Evolutionary conservation across 2,888 invertebrate genomes (phyloP).

Genomic region (Eupithecia vulgata): DNA sequence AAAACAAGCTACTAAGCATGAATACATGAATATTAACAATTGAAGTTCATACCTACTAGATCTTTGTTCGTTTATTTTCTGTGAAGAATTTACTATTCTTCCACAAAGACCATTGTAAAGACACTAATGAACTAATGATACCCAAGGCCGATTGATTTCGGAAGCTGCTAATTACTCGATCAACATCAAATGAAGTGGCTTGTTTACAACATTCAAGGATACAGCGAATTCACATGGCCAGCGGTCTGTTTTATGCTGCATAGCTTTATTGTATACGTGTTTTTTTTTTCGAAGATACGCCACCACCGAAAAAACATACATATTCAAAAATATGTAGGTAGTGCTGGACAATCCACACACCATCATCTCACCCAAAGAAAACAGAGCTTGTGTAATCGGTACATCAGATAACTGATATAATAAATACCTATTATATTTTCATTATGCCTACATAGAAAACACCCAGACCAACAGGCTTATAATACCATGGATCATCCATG

Average conservation of each 20-base stretch:
- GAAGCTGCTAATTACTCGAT: constrained; percentile 37
- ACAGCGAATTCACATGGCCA: not conserved
- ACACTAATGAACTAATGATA: constrained; percentile 37
- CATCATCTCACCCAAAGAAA: not conserved
- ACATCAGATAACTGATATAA: too few species aligned
- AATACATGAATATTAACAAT: too few species aligned
- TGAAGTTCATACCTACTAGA: too few species aligned
- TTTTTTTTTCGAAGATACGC: too few species aligned
- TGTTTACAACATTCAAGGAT: not conserved
- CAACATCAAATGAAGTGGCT: constrained; percentile 26
- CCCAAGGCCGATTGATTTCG: constrained; percentile 37
- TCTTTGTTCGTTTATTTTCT: not conserved
- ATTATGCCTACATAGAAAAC: too few species aligned
- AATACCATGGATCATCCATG: too few species aligned
- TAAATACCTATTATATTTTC: too few species aligned
- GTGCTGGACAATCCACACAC: not conserved
- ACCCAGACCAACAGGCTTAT: too few species aligned
- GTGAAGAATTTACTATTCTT: not conserved
- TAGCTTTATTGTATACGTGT: too few species aligned
- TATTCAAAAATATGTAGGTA: too few species aligned
- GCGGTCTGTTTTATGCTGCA: not conserved
- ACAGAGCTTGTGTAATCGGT: not conserved
- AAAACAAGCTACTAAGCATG: too few species aligned
- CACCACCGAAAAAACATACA: too few species aligned
- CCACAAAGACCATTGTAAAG: not conserved